A percentile compares a stretch with the other conserved stretches of the same genome.
phyloP scores from a whole-genome alignment of 2,888 invertebrate genomes.

The Thymelicus acteon region DNA sequence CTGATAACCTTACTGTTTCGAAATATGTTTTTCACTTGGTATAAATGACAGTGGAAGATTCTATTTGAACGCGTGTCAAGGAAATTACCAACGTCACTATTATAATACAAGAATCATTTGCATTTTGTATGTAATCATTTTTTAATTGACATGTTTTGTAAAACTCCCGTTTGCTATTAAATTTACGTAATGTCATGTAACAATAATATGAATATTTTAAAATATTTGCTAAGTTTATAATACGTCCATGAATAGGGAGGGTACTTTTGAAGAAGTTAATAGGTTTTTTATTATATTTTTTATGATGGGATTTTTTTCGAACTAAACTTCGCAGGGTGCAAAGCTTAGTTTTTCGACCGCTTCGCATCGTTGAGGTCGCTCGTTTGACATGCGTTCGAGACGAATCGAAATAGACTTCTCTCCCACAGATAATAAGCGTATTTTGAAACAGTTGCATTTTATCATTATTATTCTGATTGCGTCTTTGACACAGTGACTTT shows the following conservation, averaged over 20 bases:
- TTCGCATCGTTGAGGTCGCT: slow-evolving; percentile 16
- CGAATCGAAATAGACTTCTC: slow-evolving; percentile 16
- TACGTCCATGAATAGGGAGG: no score
- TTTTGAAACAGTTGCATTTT: slow-evolving; percentile 21
- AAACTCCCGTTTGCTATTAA: no score
- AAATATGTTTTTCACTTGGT: neutral
- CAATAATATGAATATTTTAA: no score
- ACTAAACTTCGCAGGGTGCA: no score
- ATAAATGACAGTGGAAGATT: neutral
- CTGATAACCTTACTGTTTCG: slow-evolving; percentile 4
- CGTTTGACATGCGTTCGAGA: slow-evolving; percentile 27
- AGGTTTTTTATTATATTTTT: no score
- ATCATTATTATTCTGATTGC: slow-evolving; percentile 4
- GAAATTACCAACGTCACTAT: neutral
- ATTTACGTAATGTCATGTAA: no score
- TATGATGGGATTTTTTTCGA: no score
- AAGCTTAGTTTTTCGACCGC: neutral
- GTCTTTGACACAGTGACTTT: slow-evolving; percentile 24
- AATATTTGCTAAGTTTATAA: no score
- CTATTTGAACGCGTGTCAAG: neutral
- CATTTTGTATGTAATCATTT: neutral
- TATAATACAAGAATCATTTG: neutral
- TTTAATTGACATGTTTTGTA: neutral
- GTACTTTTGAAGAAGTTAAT: no score
- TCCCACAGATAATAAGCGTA: slow-evolving; percentile 13